Evolutionary conservation across 1,140 invertebrate genomes (phyloP), one percentile per base, ranked within the genome.

Genomic region (Cyphomyrmex costatus): DNA sequence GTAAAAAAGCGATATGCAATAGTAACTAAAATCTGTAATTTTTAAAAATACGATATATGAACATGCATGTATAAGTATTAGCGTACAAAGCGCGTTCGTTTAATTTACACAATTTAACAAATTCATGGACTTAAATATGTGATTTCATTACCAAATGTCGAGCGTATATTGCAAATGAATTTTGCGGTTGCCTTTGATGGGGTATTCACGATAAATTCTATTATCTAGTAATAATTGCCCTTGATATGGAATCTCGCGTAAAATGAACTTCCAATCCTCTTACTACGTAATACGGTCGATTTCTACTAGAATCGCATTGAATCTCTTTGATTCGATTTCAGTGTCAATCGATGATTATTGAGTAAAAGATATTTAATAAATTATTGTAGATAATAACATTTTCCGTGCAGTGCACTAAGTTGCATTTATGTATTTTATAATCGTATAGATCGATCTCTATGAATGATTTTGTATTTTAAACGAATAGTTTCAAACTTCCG

Each of bases 141-240:
- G 51, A 27, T 82, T 73, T 46, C 24, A 53, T 73, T 73, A 21
- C 6, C 10, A 27, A 82, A 71, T 58, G 63, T 49, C n/a, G 53
- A 73, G 66, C 53, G 8, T 51, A 82, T 46, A 19, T 36, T 12
- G 46, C 68, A 60, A 82, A 73, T 73, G 66, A 71, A 58, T 71
- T 71, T 61, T 70, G 53, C 19, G 33, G 66, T 6, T 30, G n/a
- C 36, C 36, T 83, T 74, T 60, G 79, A 83, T 83, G 14, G 36
- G 19, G 19, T 53, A 61, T 87, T 78, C 73, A 51, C 70, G 84
- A 85, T 63, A 78, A 87, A 87, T 87, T 63, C 56, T 85, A 87
- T 85, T 63, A 78, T 27, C 63, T 14, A 14, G n/a, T 49, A 21
- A 76, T 49, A 21, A 76, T 61, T 68, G 74, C 74, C 21, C 63